phyloP scores from a whole-genome alignment of 2,888 invertebrate genomes.

The Acronicta aceris region DNA sequence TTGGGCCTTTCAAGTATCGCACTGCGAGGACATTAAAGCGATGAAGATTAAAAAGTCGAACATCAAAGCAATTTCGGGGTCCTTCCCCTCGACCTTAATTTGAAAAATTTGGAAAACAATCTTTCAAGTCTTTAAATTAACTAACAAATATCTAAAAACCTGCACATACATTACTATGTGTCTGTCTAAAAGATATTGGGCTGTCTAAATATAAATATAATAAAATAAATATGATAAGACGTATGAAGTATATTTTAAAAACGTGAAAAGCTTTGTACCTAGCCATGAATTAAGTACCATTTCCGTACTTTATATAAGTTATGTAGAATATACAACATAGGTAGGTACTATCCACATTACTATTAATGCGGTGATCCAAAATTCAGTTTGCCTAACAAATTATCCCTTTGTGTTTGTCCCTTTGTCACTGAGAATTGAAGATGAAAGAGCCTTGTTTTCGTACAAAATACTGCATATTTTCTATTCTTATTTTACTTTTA shows the following conservation, averaged over 20 bases:
- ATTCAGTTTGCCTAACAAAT: slow-evolving; percentile 8
- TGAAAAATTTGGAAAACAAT: slow-evolving; percentile 10
- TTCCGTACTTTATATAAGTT: no score
- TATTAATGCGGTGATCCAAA: slow-evolving; percentile 11
- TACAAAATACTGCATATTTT: slow-evolving; percentile 11
- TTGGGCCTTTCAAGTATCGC: slow-evolving; percentile 28
- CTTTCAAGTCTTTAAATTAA: neutral
- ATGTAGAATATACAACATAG: no score
- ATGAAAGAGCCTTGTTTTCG: slow-evolving; percentile 30
- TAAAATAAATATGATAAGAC: no score
- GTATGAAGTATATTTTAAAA: no score
- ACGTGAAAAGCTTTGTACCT: no score
- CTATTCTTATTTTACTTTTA: slow-evolving; percentile 14
- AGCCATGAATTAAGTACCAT: no score
- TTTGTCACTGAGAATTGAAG: slow-evolving; percentile 20
- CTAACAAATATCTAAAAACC: no score
- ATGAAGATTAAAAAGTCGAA: slow-evolving; percentile 19
- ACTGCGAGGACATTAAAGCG: slow-evolving; percentile 23
- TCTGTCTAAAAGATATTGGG: neutral
- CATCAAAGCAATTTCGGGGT: slow-evolving; percentile 28
- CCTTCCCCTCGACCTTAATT: slow-evolving; percentile 10
- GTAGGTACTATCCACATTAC: neutral
- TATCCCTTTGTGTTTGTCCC: slow-evolving; percentile 18
- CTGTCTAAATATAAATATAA: neutral
- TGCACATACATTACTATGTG: no score